Evolutionary conservation across 2,888 invertebrate genomes (phyloP).

Genomic region (Andrena marginata): DNA sequence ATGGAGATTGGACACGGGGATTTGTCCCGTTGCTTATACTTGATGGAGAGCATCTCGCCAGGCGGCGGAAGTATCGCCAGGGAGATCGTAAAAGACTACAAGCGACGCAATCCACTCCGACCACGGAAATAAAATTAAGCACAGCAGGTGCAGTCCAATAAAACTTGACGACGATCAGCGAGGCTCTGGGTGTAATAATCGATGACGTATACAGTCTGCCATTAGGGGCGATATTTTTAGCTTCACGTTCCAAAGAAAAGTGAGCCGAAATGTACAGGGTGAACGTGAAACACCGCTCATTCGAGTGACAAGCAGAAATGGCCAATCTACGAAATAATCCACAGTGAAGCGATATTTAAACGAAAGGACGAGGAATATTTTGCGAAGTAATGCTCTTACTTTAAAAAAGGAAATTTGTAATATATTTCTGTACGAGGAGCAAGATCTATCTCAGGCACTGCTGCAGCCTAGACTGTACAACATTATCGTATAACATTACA

Average conservation of each 20-base stretch:
- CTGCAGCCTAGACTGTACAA: background rate
- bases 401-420: no score
- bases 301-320: background rate
- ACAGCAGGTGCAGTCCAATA: constrained; percentile 52
- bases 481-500: background rate
- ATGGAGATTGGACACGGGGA: constrained; percentile 7
- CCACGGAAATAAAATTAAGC: constrained; percentile 51
- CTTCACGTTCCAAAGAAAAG: background rate
- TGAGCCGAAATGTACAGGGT: background rate
- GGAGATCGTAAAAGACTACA: constrained; percentile 17
- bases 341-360: no score
- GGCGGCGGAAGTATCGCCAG: background rate
- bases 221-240: constrained; percentile 19
- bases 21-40: constrained; percentile 38
- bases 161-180: constrained; percentile 46
- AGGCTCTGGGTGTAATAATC: constrained; percentile 15
- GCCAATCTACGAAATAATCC: no score
- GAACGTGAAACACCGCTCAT: background rate
- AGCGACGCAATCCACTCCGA: constrained; percentile 33
- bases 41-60: constrained; percentile 30
- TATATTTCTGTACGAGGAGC: background rate
- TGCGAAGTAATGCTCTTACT: no score
- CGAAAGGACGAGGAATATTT: no score
- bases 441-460: background rate
- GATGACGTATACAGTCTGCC: constrained; percentile 5